A percentile compares a stretch with the other conserved stretches of the same genome.
These are phyloP conservation scores for Eucera pruinosa DNA, from an alignment of 2,888 invertebrate genomes.

Conservation along the genomic window DNA sequence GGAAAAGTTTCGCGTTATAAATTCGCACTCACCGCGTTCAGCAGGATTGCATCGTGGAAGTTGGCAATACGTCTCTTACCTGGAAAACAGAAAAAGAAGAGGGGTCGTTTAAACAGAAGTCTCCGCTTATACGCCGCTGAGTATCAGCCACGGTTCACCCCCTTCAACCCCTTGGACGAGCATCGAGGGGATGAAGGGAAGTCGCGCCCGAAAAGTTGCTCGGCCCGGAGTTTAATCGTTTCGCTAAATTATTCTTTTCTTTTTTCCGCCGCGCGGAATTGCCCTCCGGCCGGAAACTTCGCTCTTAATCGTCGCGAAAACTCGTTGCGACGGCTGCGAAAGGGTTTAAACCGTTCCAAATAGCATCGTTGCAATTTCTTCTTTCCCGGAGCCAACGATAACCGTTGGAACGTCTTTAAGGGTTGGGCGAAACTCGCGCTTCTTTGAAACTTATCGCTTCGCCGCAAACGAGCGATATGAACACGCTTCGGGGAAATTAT, in stretches of 20 bases:
- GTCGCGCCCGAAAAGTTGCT: constrained; percentile 65
- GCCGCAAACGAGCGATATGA: background rate
- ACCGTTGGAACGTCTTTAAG: constrained; percentile 57
- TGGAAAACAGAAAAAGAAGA: constrained; percentile 66
- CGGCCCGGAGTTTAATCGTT: constrained; percentile 69
- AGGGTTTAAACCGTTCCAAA: constrained; percentile 66
- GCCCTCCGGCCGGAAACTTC: constrained; percentile 57
- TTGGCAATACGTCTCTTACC: constrained; percentile 69
- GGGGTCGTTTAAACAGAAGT: constrained; percentile 53
- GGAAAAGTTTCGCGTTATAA: constrained; percentile 5
- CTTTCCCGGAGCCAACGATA: constrained; percentile 56
- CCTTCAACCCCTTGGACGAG: background rate
- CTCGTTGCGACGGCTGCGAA: constrained; percentile 67
- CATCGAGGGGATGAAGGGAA: constrained; percentile 3
- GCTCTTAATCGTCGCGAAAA: constrained; percentile 68
- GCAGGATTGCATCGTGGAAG: constrained; percentile 14
- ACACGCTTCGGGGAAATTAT: background rate
- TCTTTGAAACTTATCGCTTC: constrained; percentile 28
- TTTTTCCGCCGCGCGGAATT: constrained; percentile 32
- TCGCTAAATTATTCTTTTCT: constrained; percentile 68
- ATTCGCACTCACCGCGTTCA: constrained; percentile 58
- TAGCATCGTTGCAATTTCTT: constrained; percentile 70
- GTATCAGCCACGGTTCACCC: constrained; percentile 52
- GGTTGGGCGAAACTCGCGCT: constrained; percentile 5
- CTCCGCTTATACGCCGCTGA: constrained; percentile 8